Conservation (phyloP, 1,140 invertebrate species). For the roundworm (Caenorhabditis elegans) region WBcel235 BX284606.5:11223501-11224000, state of each 20-base stretch:
- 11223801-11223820: not conserved
- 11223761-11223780: no score
- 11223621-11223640: not conserved
- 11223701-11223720: not conserved
- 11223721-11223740: not conserved
- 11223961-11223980: no score
- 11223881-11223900: no score
- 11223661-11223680: slow-evolving; percentile 9
- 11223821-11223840: not conserved
- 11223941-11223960: no score
- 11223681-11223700: not conserved
- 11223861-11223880: not conserved
- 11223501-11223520: not conserved
- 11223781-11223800: no score
- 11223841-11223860: not conserved
- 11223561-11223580: not conserved
- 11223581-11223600: not conserved
- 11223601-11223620: not conserved
- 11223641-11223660: not conserved
- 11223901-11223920: no score
- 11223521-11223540: not conserved
- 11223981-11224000: no score
- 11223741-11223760: no score
- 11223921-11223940: no score
- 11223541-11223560: not conserved